A percentile compares a stretch with the other conserved stretches of the same genome.
These are phyloP conservation scores for Siphonodentalium dalli DNA, from an alignment of 2,888 invertebrate species.

Conservation along the genomic window DNA sequence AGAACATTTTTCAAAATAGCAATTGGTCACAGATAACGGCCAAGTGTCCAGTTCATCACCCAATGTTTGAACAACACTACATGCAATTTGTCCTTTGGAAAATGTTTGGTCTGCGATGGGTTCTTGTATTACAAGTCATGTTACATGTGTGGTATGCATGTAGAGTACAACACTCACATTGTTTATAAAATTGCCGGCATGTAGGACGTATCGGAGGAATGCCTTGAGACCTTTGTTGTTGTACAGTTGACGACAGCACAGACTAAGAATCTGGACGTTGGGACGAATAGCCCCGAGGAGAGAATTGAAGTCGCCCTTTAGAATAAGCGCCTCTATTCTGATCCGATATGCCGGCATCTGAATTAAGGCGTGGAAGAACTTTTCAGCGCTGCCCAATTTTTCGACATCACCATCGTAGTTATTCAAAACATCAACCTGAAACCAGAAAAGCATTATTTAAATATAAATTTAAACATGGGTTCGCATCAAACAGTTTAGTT, in stretches of 20 bases:
- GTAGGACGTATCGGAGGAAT: conserved; percentile 91
- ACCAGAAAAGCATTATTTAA: not conserved
- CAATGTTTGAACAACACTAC: too few relatives aligned
- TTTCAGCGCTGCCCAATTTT: conserved; percentile 67
- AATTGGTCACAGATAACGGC: too few relatives aligned
- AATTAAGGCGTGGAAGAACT: conserved; percentile 65
- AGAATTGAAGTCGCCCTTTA: conserved; percentile 92
- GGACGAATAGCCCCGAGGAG: conserved; percentile 89
- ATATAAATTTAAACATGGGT: not conserved
- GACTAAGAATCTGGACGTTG: conserved; percentile 87
- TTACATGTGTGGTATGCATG: too few relatives aligned
- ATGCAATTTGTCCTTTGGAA: too few relatives aligned
- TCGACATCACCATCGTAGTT: conserved; percentile 62
- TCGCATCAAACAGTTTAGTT: too few relatives aligned
- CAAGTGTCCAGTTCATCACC: too few relatives aligned
- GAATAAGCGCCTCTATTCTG: conserved; percentile 91
- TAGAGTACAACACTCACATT: conserved; percentile 71
- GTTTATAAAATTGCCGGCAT: conserved; percentile 94
- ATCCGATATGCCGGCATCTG: conserved; percentile 77
- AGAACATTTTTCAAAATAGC: too few relatives aligned
- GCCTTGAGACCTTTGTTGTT: conserved; percentile 79
- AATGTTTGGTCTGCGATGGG: too few relatives aligned
- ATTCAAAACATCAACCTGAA: conserved; percentile 60
- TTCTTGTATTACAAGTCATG: too few relatives aligned
- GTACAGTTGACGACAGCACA: conserved; percentile 78